Evolutionary conservation across 2,888 invertebrate genomes (phyloP).

Genomic region (Lamproptera curius): DNA sequence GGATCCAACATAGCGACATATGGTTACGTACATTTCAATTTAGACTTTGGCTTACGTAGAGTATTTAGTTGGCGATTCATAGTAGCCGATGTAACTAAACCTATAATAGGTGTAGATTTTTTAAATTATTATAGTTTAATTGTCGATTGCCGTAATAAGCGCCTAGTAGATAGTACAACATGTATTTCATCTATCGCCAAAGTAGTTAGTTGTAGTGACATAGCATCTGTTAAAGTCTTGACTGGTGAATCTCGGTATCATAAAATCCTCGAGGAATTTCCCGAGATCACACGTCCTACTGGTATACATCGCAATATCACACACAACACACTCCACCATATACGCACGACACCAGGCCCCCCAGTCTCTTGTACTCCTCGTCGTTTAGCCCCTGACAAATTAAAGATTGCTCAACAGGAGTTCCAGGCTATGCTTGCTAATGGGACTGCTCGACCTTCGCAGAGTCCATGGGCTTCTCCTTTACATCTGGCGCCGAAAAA

Average conservation of each 20-base stretch:
- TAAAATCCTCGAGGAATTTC: not conserved
- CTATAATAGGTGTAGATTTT: too few species aligned
- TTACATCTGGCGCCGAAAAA: not conserved
- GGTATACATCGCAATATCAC: constrained; percentile 10
- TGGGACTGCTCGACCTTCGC: constrained; percentile 22
- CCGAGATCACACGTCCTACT: constrained; percentile 14
- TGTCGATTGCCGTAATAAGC: constrained; percentile 31
- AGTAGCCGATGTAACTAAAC: constrained; percentile 38
- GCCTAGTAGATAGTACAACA: constrained; percentile 24
- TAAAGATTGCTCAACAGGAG: constrained; percentile 13
- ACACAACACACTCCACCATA: constrained; percentile 25
- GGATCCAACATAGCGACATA: constrained; percentile 36
- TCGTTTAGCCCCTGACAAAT: constrained; percentile 6
- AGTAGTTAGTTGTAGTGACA: not conserved
- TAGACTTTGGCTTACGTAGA: constrained; percentile 37
- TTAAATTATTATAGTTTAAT: constrained; percentile 34
- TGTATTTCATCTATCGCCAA: constrained; percentile 6
- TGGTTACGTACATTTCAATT: constrained; percentile 30
- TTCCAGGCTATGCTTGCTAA: constrained; percentile 24
- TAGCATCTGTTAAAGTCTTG: not conserved
- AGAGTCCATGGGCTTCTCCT: not conserved
- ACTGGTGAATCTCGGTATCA: constrained; percentile 1
- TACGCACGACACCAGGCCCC: constrained; percentile 26
- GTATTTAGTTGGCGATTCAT: constrained; percentile 37
- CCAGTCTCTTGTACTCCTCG: constrained; percentile 1